Percentiles rank a stretch among this genome's conserved stretches.
phyloP scores from a whole-genome alignment of 2,888 invertebrate species.

The Norana najaformis region DNA sequence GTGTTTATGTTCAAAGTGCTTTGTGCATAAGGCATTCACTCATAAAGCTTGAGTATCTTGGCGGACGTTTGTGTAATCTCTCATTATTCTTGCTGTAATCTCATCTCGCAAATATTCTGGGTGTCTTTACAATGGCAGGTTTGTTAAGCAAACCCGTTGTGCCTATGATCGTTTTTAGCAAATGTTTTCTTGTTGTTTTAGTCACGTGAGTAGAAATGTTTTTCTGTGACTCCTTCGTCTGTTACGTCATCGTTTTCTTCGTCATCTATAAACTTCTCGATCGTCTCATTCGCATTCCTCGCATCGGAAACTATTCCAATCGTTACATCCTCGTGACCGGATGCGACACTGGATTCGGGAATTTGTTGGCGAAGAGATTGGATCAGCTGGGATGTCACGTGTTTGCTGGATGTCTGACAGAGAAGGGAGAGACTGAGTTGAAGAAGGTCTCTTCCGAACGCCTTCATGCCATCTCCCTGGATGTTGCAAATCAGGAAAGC shows the following conservation, averaged over 20 bases:
- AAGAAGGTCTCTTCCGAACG: constrained; percentile 8
- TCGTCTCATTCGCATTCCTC: constrained; percentile 20
- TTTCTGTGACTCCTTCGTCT: neutral
- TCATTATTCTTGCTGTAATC: too few relatives aligned
- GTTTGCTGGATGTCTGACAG: constrained; percentile 32
- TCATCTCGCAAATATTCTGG: too few relatives aligned
- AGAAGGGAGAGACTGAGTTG: constrained; percentile 27
- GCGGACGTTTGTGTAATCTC: too few relatives aligned
- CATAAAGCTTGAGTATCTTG: too few relatives aligned
- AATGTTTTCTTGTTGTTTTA: neutral
- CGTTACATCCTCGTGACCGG: constrained; percentile 32
- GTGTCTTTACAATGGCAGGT: too few relatives aligned
- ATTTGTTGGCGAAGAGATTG: constrained; percentile 26
- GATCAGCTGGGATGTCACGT: constrained; percentile 31
- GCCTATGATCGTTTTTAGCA: neutral
- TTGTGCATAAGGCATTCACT: too few relatives aligned
- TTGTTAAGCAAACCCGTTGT: neutral
- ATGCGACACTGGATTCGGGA: constrained; percentile 34
- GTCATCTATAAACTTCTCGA: constrained; percentile 8
- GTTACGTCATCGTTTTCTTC: constrained; percentile 21
- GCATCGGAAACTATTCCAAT: constrained; percentile 14
- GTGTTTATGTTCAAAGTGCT: too few relatives aligned
- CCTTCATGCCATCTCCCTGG: constrained; percentile 54
- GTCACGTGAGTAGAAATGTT: neutral
- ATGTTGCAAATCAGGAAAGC: constrained; percentile 55